Percentiles rank a stretch among this genome's conserved stretches.
These are phyloP conservation scores for Argyra leucocephala DNA, from an alignment of 2,888 invertebrate genomes.

Conservation along the genomic window DNA sequence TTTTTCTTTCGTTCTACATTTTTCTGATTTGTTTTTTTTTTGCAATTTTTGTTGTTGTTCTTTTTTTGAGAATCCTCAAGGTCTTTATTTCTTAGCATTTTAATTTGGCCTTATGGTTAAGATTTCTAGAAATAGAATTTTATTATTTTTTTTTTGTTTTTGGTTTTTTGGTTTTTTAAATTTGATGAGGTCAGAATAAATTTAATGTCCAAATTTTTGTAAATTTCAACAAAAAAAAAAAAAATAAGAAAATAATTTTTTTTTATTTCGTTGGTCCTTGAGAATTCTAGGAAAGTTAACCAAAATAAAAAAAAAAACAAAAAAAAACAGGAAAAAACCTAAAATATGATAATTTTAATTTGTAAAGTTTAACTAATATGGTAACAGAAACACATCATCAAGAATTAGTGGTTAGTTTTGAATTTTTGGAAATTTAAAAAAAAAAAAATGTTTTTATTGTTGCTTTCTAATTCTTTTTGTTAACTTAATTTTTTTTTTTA, in stretches of 20 bases:
- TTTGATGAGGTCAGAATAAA: conserved; percentile 1
- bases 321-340: too few species aligned
- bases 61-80: neutral
- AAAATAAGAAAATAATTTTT: too few species aligned
- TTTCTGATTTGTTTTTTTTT: too few species aligned
- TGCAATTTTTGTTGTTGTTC: neutral
- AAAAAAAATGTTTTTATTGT: neutral
- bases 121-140: conserved; percentile 6
- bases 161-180: too few species aligned
- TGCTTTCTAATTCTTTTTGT: neutral
- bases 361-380: neutral
- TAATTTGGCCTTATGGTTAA: neutral
- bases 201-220: neutral
- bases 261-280: too few species aligned
- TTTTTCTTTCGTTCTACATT: too few species aligned
- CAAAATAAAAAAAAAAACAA: neutral
- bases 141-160: too few species aligned
- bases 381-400: neutral
- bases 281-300: neutral
- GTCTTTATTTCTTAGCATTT: neutral
- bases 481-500: neutral
- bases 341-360: neutral
- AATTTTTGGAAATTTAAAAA: neutral
- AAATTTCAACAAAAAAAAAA: too few species aligned
- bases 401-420: neutral